phyloP scores from a whole-genome alignment of 2,797 vertebrate species.

The Buceros bicornis region DNA sequence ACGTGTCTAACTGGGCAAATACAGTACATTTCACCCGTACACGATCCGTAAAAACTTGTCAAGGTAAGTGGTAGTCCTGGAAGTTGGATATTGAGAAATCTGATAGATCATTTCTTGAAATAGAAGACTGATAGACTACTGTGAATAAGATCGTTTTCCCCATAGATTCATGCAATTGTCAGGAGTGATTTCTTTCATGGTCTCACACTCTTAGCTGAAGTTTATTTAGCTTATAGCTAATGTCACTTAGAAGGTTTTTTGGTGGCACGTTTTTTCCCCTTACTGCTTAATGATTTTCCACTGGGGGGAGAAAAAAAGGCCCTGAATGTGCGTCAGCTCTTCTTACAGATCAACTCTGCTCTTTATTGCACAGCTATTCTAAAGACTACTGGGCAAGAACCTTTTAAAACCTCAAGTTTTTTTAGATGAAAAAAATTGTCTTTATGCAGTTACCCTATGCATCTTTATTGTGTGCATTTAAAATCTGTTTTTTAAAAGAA shows the following conservation, averaged over 20 bases:
- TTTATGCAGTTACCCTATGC: neutral
- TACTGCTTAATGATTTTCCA: neutral
- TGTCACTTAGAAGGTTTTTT: neutral
- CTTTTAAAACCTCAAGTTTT: neutral
- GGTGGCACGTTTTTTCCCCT: rapidly evolving
- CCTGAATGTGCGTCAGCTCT: neutral
- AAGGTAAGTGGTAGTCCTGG: neutral
- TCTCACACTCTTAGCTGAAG: neutral
- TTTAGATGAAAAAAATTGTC: neutral
- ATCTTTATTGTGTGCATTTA: neutral
- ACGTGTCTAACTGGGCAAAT: neutral
- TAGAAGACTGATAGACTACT: neutral
- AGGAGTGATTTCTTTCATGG: neutral
- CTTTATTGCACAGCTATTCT: neutral
- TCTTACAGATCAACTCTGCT: neutral
- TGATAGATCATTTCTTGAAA: neutral
- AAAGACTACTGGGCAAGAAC: neutral
- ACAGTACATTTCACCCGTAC: neutral
- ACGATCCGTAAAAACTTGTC: neutral
- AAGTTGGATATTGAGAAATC: neutral
- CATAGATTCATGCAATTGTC: neutral
- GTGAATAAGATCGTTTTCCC: neutral
- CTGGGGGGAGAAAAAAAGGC: rapidly evolving
- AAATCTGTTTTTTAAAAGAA: neutral
- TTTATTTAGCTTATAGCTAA: neutral